phyloP scores from a whole-genome alignment of 2,113 vertebrate species.

The Haemorhous mexicanus region DNA sequence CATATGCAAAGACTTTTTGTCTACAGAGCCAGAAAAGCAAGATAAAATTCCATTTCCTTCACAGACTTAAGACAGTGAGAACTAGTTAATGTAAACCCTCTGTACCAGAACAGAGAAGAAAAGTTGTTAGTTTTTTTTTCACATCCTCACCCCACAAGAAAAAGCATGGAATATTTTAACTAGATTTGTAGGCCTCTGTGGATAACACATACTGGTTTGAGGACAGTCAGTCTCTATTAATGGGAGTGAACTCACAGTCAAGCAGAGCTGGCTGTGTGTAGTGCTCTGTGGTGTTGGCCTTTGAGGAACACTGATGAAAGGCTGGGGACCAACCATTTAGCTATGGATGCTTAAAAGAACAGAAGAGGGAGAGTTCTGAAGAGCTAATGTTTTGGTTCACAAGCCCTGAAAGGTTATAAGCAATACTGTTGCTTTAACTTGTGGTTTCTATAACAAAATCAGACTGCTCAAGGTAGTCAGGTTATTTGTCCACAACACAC shows the following conservation, averaged over 20 bases:
- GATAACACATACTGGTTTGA: neutral
- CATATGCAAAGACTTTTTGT: neutral
- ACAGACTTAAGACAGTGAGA: neutral
- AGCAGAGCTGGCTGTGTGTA: neutral
- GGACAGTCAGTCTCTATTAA: neutral
- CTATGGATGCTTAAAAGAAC: neutral
- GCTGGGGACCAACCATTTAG: neutral
- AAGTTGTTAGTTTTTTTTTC: neutral
- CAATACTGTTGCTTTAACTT: neutral
- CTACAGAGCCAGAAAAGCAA: neutral
- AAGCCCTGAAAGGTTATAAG: neutral
- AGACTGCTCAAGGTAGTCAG: neutral
- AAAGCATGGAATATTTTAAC: neutral
- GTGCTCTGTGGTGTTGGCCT: neutral
- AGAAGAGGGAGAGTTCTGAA: neutral
- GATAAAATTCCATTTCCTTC: neutral
- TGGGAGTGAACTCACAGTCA: neutral
- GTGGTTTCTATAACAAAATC: neutral
- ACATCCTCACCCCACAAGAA: neutral
- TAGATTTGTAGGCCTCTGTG: neutral
- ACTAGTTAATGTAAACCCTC: neutral
- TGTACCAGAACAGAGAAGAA: neutral
- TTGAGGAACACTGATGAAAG: neutral
- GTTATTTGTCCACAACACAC: rapidly evolving
- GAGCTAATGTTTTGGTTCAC: neutral